Percentiles rank a stretch among this genome's conserved stretches.
Conservation (phyloP, 2,113 vertebrate species). For the Plestiodon gilberti region DNA sequence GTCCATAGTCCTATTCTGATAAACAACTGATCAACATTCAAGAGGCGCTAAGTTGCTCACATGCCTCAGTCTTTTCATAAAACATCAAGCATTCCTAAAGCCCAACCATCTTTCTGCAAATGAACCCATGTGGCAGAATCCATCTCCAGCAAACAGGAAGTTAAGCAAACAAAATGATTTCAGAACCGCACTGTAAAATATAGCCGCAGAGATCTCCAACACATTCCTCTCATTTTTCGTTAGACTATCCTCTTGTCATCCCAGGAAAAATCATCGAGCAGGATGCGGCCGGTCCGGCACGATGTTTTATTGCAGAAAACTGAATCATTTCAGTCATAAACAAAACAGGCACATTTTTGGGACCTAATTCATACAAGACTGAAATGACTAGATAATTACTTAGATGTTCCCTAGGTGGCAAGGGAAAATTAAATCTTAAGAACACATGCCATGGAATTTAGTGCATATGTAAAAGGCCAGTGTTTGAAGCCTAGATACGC, state of each 20-base stretch:
- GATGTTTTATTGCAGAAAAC: neutral
- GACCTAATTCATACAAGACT: neutral
- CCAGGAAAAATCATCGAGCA: constrained; percentile 50
- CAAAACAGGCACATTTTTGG: neutral
- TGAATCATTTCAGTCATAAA: neutral
- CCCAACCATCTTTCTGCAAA: constrained; percentile 46
- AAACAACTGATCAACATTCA: no score
- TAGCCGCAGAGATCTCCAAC: constrained; percentile 51
- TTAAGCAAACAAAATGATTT: constrained; percentile 70
- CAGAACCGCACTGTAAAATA: constrained; percentile 67
- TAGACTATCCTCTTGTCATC: constrained; percentile 47
- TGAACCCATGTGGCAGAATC: constrained; percentile 64
- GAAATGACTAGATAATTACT: neutral
- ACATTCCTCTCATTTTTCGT: constrained; percentile 68
- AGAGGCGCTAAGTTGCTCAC: neutral
- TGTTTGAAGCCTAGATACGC: neutral
- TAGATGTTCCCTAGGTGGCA: neutral
- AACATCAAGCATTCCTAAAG: constrained; percentile 31
- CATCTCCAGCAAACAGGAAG: constrained; percentile 61
- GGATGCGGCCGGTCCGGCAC: neutral
- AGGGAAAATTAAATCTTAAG: neutral
- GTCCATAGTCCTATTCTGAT: no score
- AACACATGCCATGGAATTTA: neutral
- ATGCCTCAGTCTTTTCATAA: constrained; percentile 34
- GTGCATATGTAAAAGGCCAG: accelerated